Percentiles rank a stretch among this genome's conserved stretches.
phyloP scores from a whole-genome alignment of 2,113 vertebrate species.

The Orthonyx spaldingii region DNA sequence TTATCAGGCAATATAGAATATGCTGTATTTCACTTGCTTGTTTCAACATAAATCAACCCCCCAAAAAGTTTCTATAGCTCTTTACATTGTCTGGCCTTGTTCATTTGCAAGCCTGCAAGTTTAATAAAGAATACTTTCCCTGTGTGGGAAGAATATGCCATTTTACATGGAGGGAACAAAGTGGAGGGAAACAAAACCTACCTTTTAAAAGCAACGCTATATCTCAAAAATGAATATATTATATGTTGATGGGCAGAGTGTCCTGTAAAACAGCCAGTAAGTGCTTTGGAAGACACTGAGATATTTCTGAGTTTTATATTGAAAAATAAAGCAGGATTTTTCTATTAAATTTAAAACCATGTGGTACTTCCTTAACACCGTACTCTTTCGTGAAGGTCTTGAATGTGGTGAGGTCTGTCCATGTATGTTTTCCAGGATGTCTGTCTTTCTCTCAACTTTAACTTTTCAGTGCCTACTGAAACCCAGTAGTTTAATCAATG shows the following conservation, averaged over 20 bases:
- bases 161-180: background rate
- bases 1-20: slow-evolving; percentile 22
- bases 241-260: background rate
- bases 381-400: background rate
- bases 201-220: background rate
- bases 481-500: background rate
- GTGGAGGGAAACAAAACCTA: background rate
- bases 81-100: background rate
- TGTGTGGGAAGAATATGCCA: background rate
- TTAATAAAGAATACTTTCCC: background rate
- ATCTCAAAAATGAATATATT: background rate
- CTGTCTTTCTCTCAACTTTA: background rate
- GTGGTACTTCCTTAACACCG: background rate
- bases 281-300: background rate
- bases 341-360: background rate
- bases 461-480: background rate
- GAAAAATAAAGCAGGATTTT: background rate
- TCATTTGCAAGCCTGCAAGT: background rate
- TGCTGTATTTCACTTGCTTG: background rate
- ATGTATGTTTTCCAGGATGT: background rate
- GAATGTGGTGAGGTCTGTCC: background rate
- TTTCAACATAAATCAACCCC: slow-evolving; percentile 1
- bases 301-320: background rate
- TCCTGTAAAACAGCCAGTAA: background rate
- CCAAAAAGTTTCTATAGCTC: background rate